Evolutionary conservation across 2,797 vertebrate genomes (phyloP).

Genomic region (Gymnothorax javanicus): DNA sequence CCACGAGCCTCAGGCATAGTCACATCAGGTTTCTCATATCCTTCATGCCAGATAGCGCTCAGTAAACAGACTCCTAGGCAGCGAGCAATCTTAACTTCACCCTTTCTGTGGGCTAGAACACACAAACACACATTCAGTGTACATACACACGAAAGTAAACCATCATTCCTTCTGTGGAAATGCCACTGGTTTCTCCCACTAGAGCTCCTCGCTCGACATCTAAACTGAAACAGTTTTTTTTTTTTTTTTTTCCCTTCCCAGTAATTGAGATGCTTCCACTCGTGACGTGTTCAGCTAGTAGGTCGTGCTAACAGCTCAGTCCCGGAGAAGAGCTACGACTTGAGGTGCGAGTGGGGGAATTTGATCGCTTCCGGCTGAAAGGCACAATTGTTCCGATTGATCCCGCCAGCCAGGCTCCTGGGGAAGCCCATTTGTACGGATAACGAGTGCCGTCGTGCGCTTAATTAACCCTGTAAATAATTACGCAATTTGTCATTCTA

Average conservation of each 20-base stretch:
- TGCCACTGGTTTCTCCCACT: not conserved
- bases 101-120: not conserved
- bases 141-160: not conserved
- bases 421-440: slow-evolving; percentile 16
- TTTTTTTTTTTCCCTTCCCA: not conserved
- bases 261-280: not conserved
- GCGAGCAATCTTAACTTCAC: not conserved
- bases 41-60: slow-evolving; percentile 47
- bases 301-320: not conserved
- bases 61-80: slow-evolving; percentile 23
- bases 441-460: slow-evolving; percentile 22
- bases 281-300: not conserved
- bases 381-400: slow-evolving; percentile 18
- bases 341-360: not conserved
- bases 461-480: slow-evolving; percentile 32
- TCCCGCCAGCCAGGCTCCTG: not conserved
- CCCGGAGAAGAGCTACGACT: not conserved
- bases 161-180: not conserved
- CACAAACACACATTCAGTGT: not conserved
- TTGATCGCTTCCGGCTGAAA: not conserved
- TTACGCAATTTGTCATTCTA: slow-evolving; percentile 17
- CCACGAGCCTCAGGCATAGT: slow-evolving; percentile 27
- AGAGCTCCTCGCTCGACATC: not conserved
- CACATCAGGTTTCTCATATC: slow-evolving; percentile 42
- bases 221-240: not conserved